Base-by-base conservation (phyloP, 1,140 invertebrate species). In the Scaptomyza montana region DNA sequence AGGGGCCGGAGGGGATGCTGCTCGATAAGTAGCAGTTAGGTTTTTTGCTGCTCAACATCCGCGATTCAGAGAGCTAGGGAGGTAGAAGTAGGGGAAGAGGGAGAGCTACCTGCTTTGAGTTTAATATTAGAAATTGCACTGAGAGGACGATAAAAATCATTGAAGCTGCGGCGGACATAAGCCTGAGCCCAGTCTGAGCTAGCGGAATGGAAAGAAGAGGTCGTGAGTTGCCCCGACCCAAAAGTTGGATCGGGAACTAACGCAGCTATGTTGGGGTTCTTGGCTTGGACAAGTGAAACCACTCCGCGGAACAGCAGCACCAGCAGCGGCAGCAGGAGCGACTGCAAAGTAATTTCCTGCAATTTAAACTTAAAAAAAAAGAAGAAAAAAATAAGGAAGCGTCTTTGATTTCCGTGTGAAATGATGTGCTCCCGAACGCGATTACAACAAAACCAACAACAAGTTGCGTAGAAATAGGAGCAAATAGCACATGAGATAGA, bases 341-440 rank as follows among this genome's bases (percentile, higher is more conserved):
- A 66, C 72, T 64, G 78, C 66, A 90, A 90, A 80, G 79, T 82
- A 90, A 82, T 87, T 90, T 84, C 81, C 87, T 87, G 87, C 86
- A 90, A 90, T 89, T 90, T 90, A 80, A 90, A 87, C 87, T 90
- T 82, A 80, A 78, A 78, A 82, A 90, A 90, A 25, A 25, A 25
- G 2, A 25, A 25, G 2, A 25, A 25, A 25, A 25, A 25, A 89
- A 90, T 90, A 89, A 89, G 79, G 86, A 84, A 90, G 77, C 86
- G 79, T 87, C 87, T 90, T 90, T 90, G 87, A 90, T 87, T 90
- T 85, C 86, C 81, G 87, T 80, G 84, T 89, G 80, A 89, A 85
- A 71, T 78, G 86, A 74, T 81, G 77, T 78, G 78, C 68, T 53
- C 45, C 36, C 30, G 21, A 25, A 25, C 2, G 21, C 21, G 21